A percentile compares a stretch with the other conserved stretches of the same genome.
Conservation (phyloP, 2,113 vertebrate genomes). For the Rynchops niger region DNA sequence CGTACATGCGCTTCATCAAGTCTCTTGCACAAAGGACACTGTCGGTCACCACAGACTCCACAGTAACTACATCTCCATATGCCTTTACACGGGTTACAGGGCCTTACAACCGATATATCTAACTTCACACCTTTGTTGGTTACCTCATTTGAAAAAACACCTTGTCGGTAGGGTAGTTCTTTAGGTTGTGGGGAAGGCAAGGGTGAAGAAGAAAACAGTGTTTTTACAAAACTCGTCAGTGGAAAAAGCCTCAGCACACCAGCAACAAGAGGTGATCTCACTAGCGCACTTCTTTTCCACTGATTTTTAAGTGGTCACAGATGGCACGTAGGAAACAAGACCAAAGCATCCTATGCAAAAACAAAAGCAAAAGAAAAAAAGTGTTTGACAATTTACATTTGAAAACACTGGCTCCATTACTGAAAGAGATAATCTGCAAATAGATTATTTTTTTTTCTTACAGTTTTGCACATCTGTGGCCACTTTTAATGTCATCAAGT, state of each 20-base stretch:
- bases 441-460: constrained; percentile 37
- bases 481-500: constrained; percentile 75
- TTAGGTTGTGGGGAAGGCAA: constrained; percentile 2
- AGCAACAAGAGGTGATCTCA: constrained; percentile 66
- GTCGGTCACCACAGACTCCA: constrained; percentile 92
- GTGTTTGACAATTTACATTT: constrained; percentile 45
- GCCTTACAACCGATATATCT: constrained; percentile 92
- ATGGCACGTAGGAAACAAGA: constrained; percentile 59
- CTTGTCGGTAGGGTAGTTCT: neutral
- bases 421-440: constrained; percentile 59
- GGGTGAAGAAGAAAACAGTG: constrained; percentile 35
- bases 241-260: constrained; percentile 68
- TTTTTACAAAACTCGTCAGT: constrained; percentile 9
- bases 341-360: constrained; percentile 83
- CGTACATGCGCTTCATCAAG: constrained; percentile 88
- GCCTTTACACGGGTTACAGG: constrained; percentile 98
- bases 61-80: constrained; percentile 91
- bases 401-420: constrained; percentile 71
- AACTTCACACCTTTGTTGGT: constrained; percentile 61
- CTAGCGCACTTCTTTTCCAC: constrained; percentile 59
- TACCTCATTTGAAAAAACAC: constrained; percentile 69
- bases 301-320: constrained; percentile 64
- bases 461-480: constrained; percentile 72
- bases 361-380: neutral
- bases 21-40: constrained; percentile 86